phyloP scores from a whole-genome alignment of 2,113 vertebrate species.

The Lynx canadensis region DNA sequence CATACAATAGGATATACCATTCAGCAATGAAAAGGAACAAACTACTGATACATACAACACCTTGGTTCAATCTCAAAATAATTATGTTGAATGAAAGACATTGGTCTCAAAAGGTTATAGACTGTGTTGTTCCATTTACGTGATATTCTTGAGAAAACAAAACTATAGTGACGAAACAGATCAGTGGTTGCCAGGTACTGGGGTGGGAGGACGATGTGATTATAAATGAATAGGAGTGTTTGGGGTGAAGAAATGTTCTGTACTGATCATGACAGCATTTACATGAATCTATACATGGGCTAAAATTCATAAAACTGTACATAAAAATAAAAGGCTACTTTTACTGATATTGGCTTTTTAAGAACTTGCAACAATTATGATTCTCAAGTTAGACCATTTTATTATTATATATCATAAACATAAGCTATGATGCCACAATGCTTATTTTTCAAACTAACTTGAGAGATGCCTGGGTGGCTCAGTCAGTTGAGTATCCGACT shows the following conservation, averaged over 20 bases:
- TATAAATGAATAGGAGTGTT: neutral
- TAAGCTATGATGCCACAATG: neutral
- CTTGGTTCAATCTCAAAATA: neutral
- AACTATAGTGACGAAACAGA: neutral
- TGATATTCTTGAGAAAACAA: neutral
- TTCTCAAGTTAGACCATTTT: neutral
- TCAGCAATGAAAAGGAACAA: slow-evolving; percentile 3
- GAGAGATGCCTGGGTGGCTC: neutral
- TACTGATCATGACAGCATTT: neutral
- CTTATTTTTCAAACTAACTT: slow-evolving; percentile 36
- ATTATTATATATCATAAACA: neutral
- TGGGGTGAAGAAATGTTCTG: neutral
- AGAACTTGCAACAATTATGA: neutral
- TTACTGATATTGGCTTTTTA: neutral
- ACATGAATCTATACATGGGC: neutral
- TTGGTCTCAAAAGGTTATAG: neutral
- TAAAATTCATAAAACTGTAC: neutral
- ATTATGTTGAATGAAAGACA: neutral
- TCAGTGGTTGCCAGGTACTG: neutral
- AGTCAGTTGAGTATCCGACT: neutral
- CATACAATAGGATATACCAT: neutral
- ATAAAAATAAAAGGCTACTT: slow-evolving; percentile 24
- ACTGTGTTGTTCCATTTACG: neutral
- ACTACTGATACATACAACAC: neutral
- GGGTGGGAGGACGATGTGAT: neutral